Base-by-base conservation (phyloP, 2,888 invertebrate genomes). In the Nomada goodeniana region DNA sequence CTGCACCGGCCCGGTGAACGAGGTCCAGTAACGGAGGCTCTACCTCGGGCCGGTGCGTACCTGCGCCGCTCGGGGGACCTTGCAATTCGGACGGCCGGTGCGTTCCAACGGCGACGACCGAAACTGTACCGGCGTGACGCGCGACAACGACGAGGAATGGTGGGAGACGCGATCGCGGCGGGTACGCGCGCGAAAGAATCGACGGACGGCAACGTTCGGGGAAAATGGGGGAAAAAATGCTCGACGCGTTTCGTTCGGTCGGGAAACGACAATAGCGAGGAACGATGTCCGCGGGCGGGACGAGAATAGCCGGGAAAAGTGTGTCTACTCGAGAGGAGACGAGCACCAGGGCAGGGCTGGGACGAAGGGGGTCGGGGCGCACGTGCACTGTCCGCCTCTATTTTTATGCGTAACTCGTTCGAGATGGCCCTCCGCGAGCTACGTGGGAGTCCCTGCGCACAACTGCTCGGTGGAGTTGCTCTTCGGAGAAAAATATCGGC, bases 371-470 rank as follows among this genome's bases (percentile, higher is more conserved):
- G 13, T 52, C n/a, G 44, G 65, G 44, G 63, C 69, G 64, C 86
- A 85, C 88, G 85, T 83, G 86, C 82, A 79, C 78, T 76, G 76
- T 73, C 76, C 84, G 72, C 64, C 83, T 80, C 89, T 88, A 88
- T 89, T 88, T 89, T 88, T 86, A 77, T 70, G 69, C 77, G 23
- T 67, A 83, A 82, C 86, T 78, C 83, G 84, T 79, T 75, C 77
- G 77, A 88, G 80, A 87, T 73, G 70, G 83, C 65, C 82, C 88
- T 82, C 82, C 76, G 63, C 80, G 67, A 60, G 79, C 88, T 79
- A 85, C 83, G 87, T 84, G 86, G 84, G 84, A 84, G 86, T 88
- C 79, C 68, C n/a, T 70, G 70, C 79, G 60, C 68, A 75, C 74
- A 78, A n/a, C 75, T 74, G 57, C 75, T 61, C 75, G 53, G 59